A percentile compares a stretch with the other conserved stretches of the same genome.
Conservation (phyloP, 2,888 invertebrate species). For the Drosophila merina region DNA sequence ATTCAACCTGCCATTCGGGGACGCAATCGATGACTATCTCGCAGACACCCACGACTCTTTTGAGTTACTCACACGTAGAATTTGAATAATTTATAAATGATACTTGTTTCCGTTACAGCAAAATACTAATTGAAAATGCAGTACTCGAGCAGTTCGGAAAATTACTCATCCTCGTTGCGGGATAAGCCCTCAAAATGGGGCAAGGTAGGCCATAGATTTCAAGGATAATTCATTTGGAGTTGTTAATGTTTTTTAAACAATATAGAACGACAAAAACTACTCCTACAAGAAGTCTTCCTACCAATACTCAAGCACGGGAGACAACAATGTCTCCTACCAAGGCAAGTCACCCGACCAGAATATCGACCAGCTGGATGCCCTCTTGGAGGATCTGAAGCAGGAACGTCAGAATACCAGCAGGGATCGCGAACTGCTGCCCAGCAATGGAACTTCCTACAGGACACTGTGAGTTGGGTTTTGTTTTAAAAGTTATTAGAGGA, state of each 20-base stretch:
- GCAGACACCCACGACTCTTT: conserved; percentile 42
- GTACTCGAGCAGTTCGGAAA: conserved; percentile 81
- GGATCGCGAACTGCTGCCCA: conserved; percentile 65
- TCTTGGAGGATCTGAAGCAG: conserved; percentile 89
- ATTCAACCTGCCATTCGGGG: conserved; percentile 55
- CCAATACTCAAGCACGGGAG: conserved; percentile 81
- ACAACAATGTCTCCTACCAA: conserved; percentile 71
- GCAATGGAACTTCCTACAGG: conserved; percentile 70
- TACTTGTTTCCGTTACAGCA: conserved; percentile 51
- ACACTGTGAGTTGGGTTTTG: conserved; percentile 73
- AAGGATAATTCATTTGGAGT: neutral
- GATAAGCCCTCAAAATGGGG: conserved; percentile 79
- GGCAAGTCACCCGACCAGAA: conserved; percentile 85
- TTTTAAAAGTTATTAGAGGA: neutral
- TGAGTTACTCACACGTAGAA: conserved; percentile 49
- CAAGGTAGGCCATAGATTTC: conserved; percentile 58
- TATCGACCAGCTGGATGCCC: conserved; percentile 90
- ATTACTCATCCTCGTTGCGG: conserved; percentile 79
- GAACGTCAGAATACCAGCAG: conserved; percentile 81
- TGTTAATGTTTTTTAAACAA: neutral
- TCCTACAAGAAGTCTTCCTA: conserved; percentile 83
- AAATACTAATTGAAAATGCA: conserved; percentile 76
- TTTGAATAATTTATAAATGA: conserved; percentile 47
- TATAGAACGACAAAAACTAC: conserved; percentile 81
- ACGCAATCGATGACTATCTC: conserved; percentile 49